Percentiles rank a stretch among this genome's conserved stretches.
Conservation (phyloP, 2,797 vertebrate species). For the Anniella stebbinsi region DNA sequence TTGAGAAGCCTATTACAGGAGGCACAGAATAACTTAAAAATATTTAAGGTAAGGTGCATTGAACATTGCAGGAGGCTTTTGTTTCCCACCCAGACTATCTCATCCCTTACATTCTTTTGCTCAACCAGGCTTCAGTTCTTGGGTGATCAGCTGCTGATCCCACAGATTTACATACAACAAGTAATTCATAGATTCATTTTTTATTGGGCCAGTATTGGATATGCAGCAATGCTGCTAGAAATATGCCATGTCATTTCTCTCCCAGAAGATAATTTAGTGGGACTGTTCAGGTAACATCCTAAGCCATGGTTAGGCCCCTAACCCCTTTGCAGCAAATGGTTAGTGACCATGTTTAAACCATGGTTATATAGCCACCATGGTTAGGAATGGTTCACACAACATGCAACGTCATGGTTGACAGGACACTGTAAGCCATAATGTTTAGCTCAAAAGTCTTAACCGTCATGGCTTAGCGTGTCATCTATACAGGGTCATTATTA, state of each 20-base stretch:
- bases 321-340: too few species aligned
- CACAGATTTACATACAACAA: neutral
- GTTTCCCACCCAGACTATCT: neutral
- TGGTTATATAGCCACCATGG: too few species aligned
- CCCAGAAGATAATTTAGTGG: neutral
- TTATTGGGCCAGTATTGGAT: neutral
- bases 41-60: conserved; percentile 91
- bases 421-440: too few species aligned
- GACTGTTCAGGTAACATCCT: too few species aligned
- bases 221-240: conserved; percentile 1
- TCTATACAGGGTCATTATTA: neutral
- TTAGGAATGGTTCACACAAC: too few species aligned
- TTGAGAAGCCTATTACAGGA: conserved; percentile 96
- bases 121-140: neutral
- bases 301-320: too few species aligned
- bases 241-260: rapidly evolving
- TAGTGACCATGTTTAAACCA: too few species aligned
- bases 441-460: too few species aligned
- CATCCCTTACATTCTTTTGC: neutral
- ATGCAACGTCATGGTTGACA: too few species aligned
- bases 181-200: neutral
- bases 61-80: conserved; percentile 21
- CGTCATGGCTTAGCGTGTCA: too few species aligned
- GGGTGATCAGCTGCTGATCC: neutral
- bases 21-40: conserved; percentile 98